Conservation (phyloP, 2,797 vertebrate species). For the Macrochelys suwanniensis region DNA sequence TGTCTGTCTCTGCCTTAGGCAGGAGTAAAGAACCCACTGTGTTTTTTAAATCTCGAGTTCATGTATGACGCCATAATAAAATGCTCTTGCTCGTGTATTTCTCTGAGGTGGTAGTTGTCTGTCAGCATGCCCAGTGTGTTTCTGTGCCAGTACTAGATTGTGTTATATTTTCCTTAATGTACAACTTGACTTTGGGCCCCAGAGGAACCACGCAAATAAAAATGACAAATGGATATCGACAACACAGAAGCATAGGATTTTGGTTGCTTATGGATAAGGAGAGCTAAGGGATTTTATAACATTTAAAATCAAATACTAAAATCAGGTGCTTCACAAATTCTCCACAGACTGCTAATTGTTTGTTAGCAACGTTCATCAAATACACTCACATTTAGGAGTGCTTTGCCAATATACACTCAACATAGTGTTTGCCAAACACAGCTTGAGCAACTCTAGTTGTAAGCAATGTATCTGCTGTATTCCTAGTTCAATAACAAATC, state of each 20-base stretch:
- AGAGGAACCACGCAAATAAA: not conserved
- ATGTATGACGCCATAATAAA: not conserved
- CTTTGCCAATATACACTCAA: not conserved
- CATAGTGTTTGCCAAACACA: not conserved
- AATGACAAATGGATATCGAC: not conserved
- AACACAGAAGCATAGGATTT: not conserved
- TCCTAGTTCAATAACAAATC: not conserved
- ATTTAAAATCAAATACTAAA: not conserved
- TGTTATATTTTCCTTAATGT: not conserved
- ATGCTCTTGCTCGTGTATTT: not conserved
- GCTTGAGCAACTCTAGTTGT: not conserved
- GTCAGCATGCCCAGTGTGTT: not conserved
- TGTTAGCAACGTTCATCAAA: not conserved
- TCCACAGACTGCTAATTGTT: accelerated
- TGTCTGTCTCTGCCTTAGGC: not conserved
- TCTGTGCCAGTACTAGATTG: not conserved
- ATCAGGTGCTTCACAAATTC: not conserved
- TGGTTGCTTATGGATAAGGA: not conserved
- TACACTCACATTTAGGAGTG: not conserved
- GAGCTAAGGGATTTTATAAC: not conserved
- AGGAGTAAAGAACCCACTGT: not conserved
- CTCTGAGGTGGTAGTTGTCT: accelerated
- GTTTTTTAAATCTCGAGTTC: not conserved
- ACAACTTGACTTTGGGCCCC: not conserved
- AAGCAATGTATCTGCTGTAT: not conserved